Evolutionary conservation across 2,113 vertebrate genomes (phyloP).

Genomic region (Arenaria interpres): DNA sequence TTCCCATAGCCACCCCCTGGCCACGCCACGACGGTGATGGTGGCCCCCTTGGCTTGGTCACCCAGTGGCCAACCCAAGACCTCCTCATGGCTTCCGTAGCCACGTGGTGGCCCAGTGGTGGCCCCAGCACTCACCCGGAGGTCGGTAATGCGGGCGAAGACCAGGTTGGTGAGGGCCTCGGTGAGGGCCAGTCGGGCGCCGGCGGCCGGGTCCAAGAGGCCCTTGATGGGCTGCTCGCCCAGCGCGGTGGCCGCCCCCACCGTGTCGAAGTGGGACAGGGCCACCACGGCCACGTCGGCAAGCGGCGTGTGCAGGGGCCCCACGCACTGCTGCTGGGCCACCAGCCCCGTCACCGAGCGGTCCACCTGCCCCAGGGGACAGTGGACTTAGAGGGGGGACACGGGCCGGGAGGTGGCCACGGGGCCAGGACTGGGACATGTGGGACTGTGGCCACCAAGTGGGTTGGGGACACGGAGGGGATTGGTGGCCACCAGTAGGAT

Average conservation of each 20-base stretch:
- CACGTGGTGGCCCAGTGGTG: fast-evolving
- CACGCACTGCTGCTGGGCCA: constrained; percentile 95
- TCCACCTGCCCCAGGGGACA: constrained; percentile 80
- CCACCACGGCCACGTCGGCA: constrained; percentile 90
- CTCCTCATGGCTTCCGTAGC: fast-evolving
- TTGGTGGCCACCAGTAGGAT: no score
- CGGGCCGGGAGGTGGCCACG: not conserved
- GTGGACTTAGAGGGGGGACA: not conserved
- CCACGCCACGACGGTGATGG: no score
- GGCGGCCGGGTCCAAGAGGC: constrained; percentile 81
- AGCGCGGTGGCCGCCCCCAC: constrained; percentile 87
- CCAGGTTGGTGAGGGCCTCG: constrained; percentile 91
- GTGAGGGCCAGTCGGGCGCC: constrained; percentile 88
- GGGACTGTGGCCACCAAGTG: no score
- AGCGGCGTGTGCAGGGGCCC: constrained; percentile 92
- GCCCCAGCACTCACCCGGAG: constrained; percentile 75
- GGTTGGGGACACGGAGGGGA: not conserved
- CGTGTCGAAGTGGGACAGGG: constrained; percentile 84
- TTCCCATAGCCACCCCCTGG: no score
- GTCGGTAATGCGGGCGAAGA: constrained; percentile 86
- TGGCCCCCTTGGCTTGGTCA: not conserved
- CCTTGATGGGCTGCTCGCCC: constrained; percentile 93
- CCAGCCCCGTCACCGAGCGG: constrained; percentile 90
- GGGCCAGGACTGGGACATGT: not conserved
- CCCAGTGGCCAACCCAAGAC: no score